Percentiles rank a stretch among this genome's conserved stretches.
Conservation (phyloP, 1,140 invertebrate species). For the Harlomillsia oculata region DNA sequence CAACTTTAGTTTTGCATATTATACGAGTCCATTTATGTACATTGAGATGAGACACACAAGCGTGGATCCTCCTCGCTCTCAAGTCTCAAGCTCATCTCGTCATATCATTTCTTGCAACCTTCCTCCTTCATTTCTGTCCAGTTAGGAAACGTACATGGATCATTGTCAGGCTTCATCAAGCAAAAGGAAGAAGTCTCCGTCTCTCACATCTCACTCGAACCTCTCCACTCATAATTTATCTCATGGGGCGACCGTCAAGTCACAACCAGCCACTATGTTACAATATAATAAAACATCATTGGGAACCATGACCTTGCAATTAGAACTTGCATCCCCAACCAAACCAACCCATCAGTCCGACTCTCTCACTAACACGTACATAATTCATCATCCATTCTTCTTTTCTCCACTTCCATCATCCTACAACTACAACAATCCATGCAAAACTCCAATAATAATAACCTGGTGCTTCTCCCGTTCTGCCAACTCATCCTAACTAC, state of each 20-base stretch:
- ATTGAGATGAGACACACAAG: constrained; percentile 12
- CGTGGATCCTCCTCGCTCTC: constrained; percentile 7
- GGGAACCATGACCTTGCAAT: constrained; percentile 15
- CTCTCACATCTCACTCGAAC: too few species aligned
- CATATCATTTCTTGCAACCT: constrained; percentile 1
- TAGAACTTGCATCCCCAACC: constrained; percentile 12
- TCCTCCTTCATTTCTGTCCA: background rate
- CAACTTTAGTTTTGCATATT: constrained; percentile 9
- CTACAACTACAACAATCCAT: too few species aligned
- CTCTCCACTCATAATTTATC: constrained; percentile 12
- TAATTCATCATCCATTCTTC: too few species aligned
- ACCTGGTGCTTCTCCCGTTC: too few species aligned
- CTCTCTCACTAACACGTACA: too few species aligned
- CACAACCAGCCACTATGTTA: background rate
- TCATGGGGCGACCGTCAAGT: background rate
- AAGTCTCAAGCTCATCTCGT: constrained; percentile 5
- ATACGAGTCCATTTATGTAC: constrained; percentile 15
- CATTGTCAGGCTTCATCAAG: too few species aligned
- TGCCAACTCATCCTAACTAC: too few species aligned
- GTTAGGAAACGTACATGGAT: too few species aligned
- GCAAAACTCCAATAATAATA: too few species aligned
- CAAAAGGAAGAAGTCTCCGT: too few species aligned
- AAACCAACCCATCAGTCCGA: too few species aligned
- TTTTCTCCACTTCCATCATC: too few species aligned
- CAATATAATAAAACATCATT: constrained; percentile 3